These are phyloP conservation scores for Diplogasteroides magnus DNA, from an alignment of 1,140 invertebrate genomes.

Conservation along the genomic window DNA sequence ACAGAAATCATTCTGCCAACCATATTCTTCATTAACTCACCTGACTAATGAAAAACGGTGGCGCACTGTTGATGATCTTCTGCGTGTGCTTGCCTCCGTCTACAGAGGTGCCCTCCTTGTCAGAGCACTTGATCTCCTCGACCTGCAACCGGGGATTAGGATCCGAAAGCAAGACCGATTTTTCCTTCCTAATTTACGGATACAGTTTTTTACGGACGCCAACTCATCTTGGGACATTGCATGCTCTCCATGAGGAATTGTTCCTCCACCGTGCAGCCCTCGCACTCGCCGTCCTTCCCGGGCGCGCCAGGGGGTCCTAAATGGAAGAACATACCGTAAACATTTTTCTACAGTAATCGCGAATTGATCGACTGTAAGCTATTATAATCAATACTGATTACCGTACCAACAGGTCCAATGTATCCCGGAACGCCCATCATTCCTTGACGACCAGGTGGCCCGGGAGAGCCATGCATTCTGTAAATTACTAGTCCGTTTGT, in stretches of 20 bases:
- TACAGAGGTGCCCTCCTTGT: neutral
- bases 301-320: neutral
- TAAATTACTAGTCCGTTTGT: too few species aligned
- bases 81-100: neutral
- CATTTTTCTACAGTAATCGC: conserved; percentile 32
- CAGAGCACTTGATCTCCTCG: neutral
- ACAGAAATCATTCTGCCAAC: too few species aligned
- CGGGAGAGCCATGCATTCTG: conserved; percentile 17
- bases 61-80: neutral
- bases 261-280: neutral
- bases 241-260: neutral
- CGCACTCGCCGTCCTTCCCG: neutral
- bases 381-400: conserved; percentile 44
- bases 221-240: neutral
- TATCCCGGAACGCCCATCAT: conserved; percentile 34
- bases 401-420: conserved; percentile 42
- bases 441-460: conserved; percentile 28
- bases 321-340: conserved; percentile 36
- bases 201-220: neutral
- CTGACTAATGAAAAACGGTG: neutral
- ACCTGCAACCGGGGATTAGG: neutral
- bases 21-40: too few species aligned
- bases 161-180: too few species aligned
- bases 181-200: too few species aligned
- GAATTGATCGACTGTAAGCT: conserved; percentile 35